Evolutionary conservation across 2,888 invertebrate species (phyloP), one percentile per base, ranked within the genome.

Genomic region (Lapara coniferarum): DNA sequence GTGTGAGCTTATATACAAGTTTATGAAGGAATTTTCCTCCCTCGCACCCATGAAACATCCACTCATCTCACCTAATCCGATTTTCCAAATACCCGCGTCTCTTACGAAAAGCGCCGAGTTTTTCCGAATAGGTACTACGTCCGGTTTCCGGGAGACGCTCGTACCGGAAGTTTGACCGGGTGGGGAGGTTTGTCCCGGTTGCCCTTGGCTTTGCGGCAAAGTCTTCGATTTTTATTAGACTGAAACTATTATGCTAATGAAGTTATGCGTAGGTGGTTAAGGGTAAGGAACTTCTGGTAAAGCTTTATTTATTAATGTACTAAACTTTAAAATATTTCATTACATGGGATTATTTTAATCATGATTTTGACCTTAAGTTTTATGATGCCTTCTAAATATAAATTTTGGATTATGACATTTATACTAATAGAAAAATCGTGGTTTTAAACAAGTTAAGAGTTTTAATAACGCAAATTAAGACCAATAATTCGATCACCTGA

Each of bases 101-200:
- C 46, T 63, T 49, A 63, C 30, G 30, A 13, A 49, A 46, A 53
- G 66, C 56, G 82, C 78, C 70, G 79, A 85, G 85, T 89, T 89
- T 89, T 88, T 89, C 87, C 85, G 81, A 88, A 88, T 86, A 86
- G 86, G 81, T 83, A 89, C 87, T 88, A 86, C 87, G 78, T 90
- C 90, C 90, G 88, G 87, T 83, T 85, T 85, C 87, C 87, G 86
- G 85, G 74, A 75, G 78, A 74, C 77, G 80, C 81, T 80, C 76
- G 81, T 77, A 78, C 84, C 82, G 89, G 89, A 90, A 82, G 89
- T 88, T 87, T 86, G 86, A 85, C 82, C 79, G 79, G 83, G 25
- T 25, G 80, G 82, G 81, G 76, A 78, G 78, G 78, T 73, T 81
- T 78, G 80, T 87, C 86, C 88, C 55, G 55, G 51, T 30, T 69